phyloP scores from a whole-genome alignment of 2,797 vertebrate species.

The Spheniscus humboldti region DNA sequence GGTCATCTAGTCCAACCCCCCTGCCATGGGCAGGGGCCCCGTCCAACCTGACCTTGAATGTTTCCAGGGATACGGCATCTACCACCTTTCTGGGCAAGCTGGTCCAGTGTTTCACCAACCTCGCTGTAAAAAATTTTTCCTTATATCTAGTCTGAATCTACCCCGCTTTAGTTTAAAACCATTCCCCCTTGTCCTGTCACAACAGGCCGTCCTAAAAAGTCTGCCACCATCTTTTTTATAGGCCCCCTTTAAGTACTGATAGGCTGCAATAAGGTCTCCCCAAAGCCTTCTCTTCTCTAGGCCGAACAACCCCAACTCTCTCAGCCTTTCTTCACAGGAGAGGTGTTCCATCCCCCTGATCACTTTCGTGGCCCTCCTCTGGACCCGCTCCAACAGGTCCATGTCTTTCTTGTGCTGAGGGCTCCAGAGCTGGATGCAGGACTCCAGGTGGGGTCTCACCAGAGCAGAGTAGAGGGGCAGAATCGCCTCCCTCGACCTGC shows the following conservation, averaged over 20 bases:
- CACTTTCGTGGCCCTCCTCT: neutral
- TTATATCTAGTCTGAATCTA: neutral
- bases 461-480: neutral
- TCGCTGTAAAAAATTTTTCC: neutral
- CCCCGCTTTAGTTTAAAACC: neutral
- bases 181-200: neutral
- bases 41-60: neutral
- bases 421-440: neutral
- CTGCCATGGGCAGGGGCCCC: neutral
- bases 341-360: neutral
- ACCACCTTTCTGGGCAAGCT: neutral
- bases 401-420: neutral
- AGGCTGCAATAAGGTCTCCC: neutral
- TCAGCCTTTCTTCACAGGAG: neutral
- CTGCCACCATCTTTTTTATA: neutral
- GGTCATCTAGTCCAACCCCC: neutral
- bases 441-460: neutral
- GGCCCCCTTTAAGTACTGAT: neutral
- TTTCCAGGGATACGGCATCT: neutral
- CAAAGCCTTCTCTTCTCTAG: neutral
- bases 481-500: neutral
- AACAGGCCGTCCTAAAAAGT: neutral
- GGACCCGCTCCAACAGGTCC: neutral
- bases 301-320: neutral
- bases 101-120: neutral